Conservation (phyloP, 1,140 invertebrate species). For the Apis dorsata region DNA sequence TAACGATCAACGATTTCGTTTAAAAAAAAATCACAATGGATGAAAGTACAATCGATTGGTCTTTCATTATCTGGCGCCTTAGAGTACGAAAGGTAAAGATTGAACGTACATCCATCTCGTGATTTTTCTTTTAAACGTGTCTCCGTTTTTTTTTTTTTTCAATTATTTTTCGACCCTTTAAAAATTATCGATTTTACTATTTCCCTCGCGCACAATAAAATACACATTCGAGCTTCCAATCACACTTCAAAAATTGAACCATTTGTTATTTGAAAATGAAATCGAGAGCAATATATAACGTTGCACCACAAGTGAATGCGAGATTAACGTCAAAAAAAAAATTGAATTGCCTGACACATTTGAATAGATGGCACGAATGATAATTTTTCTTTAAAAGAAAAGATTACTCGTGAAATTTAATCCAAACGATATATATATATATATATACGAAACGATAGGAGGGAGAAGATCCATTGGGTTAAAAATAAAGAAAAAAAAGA, state of each 20-base stretch:
- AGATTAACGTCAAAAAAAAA: slow-evolving; percentile 8
- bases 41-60: slow-evolving; percentile 22
- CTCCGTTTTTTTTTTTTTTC: too few species aligned
- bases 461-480: not conserved
- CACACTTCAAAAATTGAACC: not conserved
- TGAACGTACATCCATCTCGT: slow-evolving; percentile 27
- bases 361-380: not conserved
- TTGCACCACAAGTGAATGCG: not conserved
- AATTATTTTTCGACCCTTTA: not conserved
- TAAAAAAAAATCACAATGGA: slow-evolving; percentile 12
- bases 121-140: slow-evolving; percentile 5
- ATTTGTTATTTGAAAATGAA: too few species aligned
- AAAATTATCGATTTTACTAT: not conserved
- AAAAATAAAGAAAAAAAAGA: not conserved
- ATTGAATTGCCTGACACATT: not conserved
- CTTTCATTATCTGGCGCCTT: slow-evolving; percentile 43
- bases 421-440: not conserved
- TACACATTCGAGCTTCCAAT: not conserved
- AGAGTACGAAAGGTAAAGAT: slow-evolving; percentile 30
- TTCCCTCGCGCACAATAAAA: not conserved
- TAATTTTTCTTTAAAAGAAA: not conserved
- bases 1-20: not conserved
- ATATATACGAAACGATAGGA: not conserved
- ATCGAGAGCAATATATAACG: not conserved
- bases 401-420: not conserved